Conservation (phyloP, 2,113 vertebrate genomes). For the Girardinichthys multiradiatus region DNA sequence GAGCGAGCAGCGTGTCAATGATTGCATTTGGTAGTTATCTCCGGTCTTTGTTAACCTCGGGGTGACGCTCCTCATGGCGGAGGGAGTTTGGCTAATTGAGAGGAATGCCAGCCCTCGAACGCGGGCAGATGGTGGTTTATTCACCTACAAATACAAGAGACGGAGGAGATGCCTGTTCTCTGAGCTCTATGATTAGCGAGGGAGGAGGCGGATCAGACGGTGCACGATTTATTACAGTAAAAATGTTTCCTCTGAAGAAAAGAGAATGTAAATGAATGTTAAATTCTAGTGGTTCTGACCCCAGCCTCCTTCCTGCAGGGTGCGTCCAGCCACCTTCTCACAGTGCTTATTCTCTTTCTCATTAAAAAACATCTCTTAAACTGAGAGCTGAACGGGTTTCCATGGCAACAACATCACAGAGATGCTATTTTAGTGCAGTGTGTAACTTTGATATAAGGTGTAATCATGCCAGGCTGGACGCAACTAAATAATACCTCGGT, state of each 20-base stretch:
- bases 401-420: slow-evolving; percentile 72
- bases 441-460: slow-evolving; percentile 73
- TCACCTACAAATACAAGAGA: slow-evolving; percentile 19
- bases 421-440: slow-evolving; percentile 64
- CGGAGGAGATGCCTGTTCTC: slow-evolving; percentile 9
- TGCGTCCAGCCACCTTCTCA: slow-evolving; percentile 40
- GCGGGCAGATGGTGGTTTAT: slow-evolving; percentile 49
- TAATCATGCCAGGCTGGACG: slow-evolving; percentile 61
- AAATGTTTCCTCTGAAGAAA: slow-evolving; percentile 5
- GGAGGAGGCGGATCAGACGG: slow-evolving; percentile 2
- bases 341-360: slow-evolving; percentile 55
- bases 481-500: slow-evolving; percentile 70
- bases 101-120: slow-evolving; percentile 46
- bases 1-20: slow-evolving; percentile 45
- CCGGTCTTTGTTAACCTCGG: slow-evolving; percentile 70
- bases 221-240: background rate
- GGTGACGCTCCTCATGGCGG: slow-evolving; percentile 47
- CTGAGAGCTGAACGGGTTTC: slow-evolving; percentile 57
- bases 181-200: background rate
- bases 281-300: slow-evolving; percentile 40
- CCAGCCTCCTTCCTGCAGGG: slow-evolving; percentile 21
- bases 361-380: slow-evolving; percentile 65
- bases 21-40: slow-evolving; percentile 70
- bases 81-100: slow-evolving; percentile 69
- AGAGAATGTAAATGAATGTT: slow-evolving; percentile 38